phyloP scores from a whole-genome alignment of 2,797 vertebrate species.

The Gila robusta region DNA sequence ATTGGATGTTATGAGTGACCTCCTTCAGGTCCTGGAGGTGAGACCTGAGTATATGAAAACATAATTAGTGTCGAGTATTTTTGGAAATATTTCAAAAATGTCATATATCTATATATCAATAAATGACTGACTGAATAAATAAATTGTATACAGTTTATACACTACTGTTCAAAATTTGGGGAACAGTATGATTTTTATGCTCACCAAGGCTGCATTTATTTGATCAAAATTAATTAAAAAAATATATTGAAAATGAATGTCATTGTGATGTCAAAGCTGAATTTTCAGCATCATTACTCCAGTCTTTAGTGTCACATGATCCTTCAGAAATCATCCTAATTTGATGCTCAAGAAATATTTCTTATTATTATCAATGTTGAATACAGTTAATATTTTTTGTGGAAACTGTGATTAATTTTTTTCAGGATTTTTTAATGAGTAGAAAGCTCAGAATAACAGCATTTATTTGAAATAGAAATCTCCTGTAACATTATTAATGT shows the following conservation, averaged over 20 bases:
- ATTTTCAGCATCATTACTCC: too few relatives aligned
- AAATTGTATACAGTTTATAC: neutral
- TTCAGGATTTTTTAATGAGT: too few relatives aligned
- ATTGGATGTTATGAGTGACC: slow-evolving; percentile 98
- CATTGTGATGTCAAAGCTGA: too few relatives aligned
- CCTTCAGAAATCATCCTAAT: neutral
- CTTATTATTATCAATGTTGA: neutral
- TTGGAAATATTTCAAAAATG: neutral
- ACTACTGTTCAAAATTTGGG: neutral
- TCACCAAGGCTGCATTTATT: neutral
- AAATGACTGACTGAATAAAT: neutral
- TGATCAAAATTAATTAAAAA: neutral
- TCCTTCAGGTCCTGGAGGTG: slow-evolving; percentile 98
- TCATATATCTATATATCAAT: neutral
- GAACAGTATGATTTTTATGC: neutral
- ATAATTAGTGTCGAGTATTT: neutral
- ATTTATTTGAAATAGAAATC: neutral
- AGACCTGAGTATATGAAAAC: slow-evolving; percentile 80
- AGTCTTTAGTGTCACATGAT: neutral
- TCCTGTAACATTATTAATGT: neutral
- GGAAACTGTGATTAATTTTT: neutral
- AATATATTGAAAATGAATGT: neutral
- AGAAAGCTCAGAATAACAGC: neutral
- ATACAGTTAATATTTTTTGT: neutral
- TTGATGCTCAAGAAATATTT: neutral